These are phyloP conservation scores for Neoarius graeffei DNA, from an alignment of 2,113 vertebrate species.

Conservation along the genomic window DNA sequence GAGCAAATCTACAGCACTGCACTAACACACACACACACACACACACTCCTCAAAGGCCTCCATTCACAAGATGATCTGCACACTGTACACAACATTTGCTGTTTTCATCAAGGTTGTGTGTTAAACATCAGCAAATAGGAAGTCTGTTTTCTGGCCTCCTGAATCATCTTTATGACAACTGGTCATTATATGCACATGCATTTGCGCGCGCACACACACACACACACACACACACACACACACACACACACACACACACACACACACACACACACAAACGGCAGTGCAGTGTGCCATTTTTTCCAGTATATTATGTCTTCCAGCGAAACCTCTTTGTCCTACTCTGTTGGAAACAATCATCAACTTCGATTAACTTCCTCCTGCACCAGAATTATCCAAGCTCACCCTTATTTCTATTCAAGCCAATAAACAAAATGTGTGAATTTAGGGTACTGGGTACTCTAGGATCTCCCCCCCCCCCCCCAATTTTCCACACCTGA, in stretches of 20 bases:
- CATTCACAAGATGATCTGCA: constrained; percentile 45
- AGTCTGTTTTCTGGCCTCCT: constrained; percentile 38
- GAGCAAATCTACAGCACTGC: constrained; percentile 40
- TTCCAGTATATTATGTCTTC: constrained; percentile 4
- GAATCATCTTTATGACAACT: constrained; percentile 42
- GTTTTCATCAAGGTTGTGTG: constrained; percentile 26
- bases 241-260: constrained; percentile 36
- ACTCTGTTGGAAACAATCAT: constrained; percentile 38
- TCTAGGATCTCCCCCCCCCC: no score
- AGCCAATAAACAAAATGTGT: constrained; percentile 21
- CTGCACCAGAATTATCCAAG: constrained; percentile 11
- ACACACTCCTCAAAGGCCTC: constrained; percentile 29
- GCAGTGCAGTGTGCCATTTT: constrained; percentile 4
- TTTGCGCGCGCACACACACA: constrained; percentile 33
- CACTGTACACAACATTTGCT: constrained; percentile 30
- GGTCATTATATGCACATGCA: background rate
- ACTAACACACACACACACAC: constrained; percentile 29
- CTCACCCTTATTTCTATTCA: constrained; percentile 5
- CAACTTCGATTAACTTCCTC: constrained; percentile 36
- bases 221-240: constrained; percentile 34
- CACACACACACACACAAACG: no score
- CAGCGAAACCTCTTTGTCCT: constrained; percentile 21
- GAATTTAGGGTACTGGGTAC: background rate
- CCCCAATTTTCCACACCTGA: background rate
- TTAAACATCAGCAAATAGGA: constrained; percentile 36